Evolutionary conservation across 1,140 invertebrate species (phyloP).

Genomic region (Sweltsa coloradensis): DNA sequence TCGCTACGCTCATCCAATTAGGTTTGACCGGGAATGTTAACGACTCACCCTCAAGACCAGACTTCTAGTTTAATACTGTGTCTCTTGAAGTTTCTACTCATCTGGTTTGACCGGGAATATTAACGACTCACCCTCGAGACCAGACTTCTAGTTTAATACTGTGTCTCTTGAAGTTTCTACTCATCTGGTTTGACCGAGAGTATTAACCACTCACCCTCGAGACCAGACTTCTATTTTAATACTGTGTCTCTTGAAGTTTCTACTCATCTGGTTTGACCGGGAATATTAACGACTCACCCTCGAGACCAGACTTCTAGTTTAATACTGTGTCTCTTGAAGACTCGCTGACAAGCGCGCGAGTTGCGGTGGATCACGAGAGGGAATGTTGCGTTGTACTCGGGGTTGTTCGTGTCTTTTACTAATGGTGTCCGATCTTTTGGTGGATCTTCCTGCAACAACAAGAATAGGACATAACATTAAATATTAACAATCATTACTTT

Average conservation of each 20-base stretch:
- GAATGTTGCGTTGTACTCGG: constrained; percentile 72
- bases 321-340: constrained; percentile 76
- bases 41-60: constrained; percentile 83
- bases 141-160: constrained; percentile 84
- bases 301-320: constrained; percentile 88
- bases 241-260: constrained; percentile 76
- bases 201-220: constrained; percentile 63
- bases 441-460: constrained; percentile 52
- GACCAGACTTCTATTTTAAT: constrained; percentile 87
- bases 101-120: too few species aligned
- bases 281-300: constrained; percentile 54
- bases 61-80: constrained; percentile 82
- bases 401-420: constrained; percentile 76
- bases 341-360: constrained; percentile 62
- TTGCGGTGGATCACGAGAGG: constrained; percentile 67
- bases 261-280: background rate
- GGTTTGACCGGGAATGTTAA: too few species aligned
- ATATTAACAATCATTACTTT: background rate
- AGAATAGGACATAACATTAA: too few species aligned
- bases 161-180: constrained; percentile 81
- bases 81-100: constrained; percentile 80
- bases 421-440: constrained; percentile 62
- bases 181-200: background rate
- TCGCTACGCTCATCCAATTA: too few species aligned
- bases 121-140: constrained; percentile 80